Evolutionary conservation across 2,888 invertebrate genomes (phyloP), one percentile per base, ranked within the genome.

Genomic region (Elegia similella): DNA sequence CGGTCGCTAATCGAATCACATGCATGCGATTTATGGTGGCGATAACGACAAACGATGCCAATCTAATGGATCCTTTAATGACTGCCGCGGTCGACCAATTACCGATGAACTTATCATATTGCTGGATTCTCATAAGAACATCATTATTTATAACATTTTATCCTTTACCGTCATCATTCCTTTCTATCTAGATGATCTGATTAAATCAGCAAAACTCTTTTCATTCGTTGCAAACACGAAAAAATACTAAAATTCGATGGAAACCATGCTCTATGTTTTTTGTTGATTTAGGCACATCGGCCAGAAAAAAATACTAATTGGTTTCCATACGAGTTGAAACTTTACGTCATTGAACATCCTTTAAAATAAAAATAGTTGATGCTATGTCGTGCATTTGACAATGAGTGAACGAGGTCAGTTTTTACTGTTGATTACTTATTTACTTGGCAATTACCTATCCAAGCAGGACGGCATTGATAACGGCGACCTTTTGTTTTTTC

Each of bases 391-490:
- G 13, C 13, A 55, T 55, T 73, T 76, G 85, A 84, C 87, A 85
- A 82, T 84, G 84, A 84, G 72, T 68, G 67, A 66, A 67, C 80
- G 78, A 87, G 89, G 88, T 75, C 82, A 78, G 73, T 78, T 88
- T 88, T 89, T 88, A 68, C 46, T 69, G 55, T 68, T 59, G 62
- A 65, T 70, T 75, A 75, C 75, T 59, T 79, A 80, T 80, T 78
- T 78, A 75, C 77, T 75, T 70, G 64, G 71, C 78, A 80, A 80
- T 82, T 86, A 64, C 59, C 52, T 59, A 76, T 72, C 80, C 84
- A 80, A 78, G 83, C 84, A 80, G 73, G 72, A 84, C 87, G 88
- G 77, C 88, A 87, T 88, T 88, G 88, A 76, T 74, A 69, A 65
- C 62, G 66, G 59, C 71, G 82, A 80, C 87, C 88, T 88, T 78